A percentile compares a stretch with the other conserved stretches of the same genome.
Evolutionary conservation across 2,888 invertebrate genomes (phyloP).

Genomic region (Amorpha juglandis): DNA sequence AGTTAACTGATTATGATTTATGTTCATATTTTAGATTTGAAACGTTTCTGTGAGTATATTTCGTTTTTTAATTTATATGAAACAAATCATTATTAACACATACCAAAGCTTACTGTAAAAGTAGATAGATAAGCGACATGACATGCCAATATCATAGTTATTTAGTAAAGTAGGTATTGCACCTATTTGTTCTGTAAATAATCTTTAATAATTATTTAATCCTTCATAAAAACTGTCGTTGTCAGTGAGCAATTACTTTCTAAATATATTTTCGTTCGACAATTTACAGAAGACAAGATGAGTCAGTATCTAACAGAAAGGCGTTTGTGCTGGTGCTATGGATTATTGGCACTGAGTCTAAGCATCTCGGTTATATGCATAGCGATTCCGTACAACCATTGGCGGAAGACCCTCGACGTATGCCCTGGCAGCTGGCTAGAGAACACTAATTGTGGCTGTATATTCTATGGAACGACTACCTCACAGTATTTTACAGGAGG

Average conservation of each 20-base stretch:
- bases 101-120: no score
- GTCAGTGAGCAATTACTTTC: no score
- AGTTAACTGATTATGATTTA: no score
- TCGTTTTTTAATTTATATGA: not conserved
- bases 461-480: constrained; percentile 86
- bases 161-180: no score
- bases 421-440: constrained; percentile 83
- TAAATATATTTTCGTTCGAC: not conserved
- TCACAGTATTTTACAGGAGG: constrained; percentile 87
- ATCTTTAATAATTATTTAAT: no score
- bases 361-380: constrained; percentile 73
- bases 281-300: constrained; percentile 48
- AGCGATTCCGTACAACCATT: constrained; percentile 88
- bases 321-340: constrained; percentile 68
- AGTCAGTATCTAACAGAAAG: constrained; percentile 75
- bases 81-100: not conserved
- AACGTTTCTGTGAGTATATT: no score
- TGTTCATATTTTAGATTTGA: no score
- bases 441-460: constrained; percentile 88
- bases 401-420: constrained; percentile 87
- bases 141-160: no score
- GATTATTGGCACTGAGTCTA: constrained; percentile 58
- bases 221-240: no score
- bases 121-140: no score
- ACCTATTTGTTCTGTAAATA: no score